These are phyloP conservation scores for Halcyon smyrnensis DNA, from an alignment of 2,797 vertebrate genomes.

Conservation along the genomic window DNA sequence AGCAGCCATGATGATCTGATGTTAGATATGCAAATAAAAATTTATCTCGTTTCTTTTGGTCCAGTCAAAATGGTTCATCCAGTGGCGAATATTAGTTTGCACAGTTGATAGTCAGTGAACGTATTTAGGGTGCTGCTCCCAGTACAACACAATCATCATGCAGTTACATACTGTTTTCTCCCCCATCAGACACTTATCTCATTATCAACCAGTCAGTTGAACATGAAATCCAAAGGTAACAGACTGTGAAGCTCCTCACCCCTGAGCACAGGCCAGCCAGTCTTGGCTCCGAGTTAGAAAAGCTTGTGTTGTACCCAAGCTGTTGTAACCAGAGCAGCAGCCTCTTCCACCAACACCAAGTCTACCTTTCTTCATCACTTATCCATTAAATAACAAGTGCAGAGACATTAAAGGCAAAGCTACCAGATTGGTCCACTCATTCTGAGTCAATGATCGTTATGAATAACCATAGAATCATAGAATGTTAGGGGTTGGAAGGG, in stretches of 20 bases:
- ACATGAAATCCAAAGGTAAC: neutral
- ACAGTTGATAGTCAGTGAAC: neutral
- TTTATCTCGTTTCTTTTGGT: neutral
- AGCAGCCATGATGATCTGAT: neutral
- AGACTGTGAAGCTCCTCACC: fast-evolving
- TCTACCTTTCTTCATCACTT: neutral
- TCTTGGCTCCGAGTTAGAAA: neutral
- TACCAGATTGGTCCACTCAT: neutral
- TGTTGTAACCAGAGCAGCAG: neutral
- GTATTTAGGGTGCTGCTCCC: neutral
- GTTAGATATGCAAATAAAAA: neutral
- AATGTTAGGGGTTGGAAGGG: no score
- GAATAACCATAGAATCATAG: neutral
- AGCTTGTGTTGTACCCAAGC: neutral
- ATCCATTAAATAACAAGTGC: neutral
- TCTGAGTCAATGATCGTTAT: neutral
- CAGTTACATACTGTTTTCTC: neutral
- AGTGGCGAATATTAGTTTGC: neutral
- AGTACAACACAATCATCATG: neutral
- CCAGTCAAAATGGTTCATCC: neutral
- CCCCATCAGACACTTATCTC: neutral
- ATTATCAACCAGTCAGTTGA: neutral
- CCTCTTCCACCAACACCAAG: neutral
- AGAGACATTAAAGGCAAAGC: neutral
- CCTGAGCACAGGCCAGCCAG: neutral